A percentile compares a stretch with the other conserved stretches of the same genome.
phyloP scores from a whole-genome alignment of 1,140 invertebrate genomes.

The Nixonia krombeini region DNA sequence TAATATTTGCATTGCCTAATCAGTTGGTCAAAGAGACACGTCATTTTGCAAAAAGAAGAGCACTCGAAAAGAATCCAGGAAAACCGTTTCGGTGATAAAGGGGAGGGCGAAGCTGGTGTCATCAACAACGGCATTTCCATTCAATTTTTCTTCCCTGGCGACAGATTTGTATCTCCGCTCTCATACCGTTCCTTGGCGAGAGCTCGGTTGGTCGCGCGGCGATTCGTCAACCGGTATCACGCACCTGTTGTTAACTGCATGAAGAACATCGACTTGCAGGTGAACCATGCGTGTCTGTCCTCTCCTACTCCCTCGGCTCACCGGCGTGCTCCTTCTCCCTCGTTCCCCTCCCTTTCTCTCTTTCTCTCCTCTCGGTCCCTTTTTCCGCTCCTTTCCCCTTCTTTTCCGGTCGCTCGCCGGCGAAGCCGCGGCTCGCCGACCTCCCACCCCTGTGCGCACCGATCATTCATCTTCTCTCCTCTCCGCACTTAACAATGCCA shows the following conservation, averaged over 20 bases:
- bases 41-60: no score
- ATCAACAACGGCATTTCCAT: no score
- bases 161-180: neutral
- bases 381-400: slow-evolving; percentile 29
- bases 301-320: slow-evolving; percentile 23
- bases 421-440: slow-evolving; percentile 35
- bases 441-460: slow-evolving; percentile 35
- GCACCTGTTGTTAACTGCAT: slow-evolving; percentile 45
- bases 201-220: slow-evolving; percentile 1
- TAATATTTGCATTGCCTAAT: no score
- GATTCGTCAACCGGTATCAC: slow-evolving; percentile 45
- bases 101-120: no score
- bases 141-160: neutral
- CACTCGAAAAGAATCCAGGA: no score
- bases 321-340: neutral
- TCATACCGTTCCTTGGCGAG: slow-evolving; percentile 3
- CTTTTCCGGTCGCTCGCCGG: slow-evolving; percentile 28
- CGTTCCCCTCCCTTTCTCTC: slow-evolving; percentile 19
- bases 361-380: slow-evolving; percentile 31
- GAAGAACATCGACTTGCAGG: slow-evolving; percentile 30
- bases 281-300: slow-evolving; percentile 32
- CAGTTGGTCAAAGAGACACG: no score
- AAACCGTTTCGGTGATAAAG: no score
- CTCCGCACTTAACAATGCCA: slow-evolving; percentile 40
- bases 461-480: slow-evolving; percentile 46